phyloP scores from a whole-genome alignment of 2,113 vertebrate species.

The Burhinus bistriatus region DNA sequence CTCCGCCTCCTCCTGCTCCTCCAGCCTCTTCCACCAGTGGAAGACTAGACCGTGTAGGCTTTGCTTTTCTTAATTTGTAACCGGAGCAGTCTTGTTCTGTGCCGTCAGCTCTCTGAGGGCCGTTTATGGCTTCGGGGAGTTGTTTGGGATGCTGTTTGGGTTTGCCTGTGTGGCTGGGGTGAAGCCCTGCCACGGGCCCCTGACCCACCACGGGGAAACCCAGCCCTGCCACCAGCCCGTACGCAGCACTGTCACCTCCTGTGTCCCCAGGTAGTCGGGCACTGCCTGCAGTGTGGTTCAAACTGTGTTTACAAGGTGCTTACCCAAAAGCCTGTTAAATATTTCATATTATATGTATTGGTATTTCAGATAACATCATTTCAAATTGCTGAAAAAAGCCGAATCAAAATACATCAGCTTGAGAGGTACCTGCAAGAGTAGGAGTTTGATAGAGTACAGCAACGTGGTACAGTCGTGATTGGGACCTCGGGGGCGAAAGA shows the following conservation, averaged over 20 bases:
- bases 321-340: background rate
- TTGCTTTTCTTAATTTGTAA: background rate
- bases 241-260: fast-evolving
- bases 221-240: background rate
- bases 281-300: fast-evolving
- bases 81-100: background rate
- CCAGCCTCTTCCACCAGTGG: background rate
- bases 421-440: fast-evolving
- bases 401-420: background rate
- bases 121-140: fast-evolving
- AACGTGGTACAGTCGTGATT: fast-evolving
- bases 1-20: background rate
- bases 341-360: background rate
- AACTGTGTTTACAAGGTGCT: background rate
- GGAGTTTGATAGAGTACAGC: background rate
- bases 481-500: background rate
- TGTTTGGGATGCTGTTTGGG: background rate
- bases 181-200: background rate
- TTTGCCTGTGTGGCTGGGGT: background rate
- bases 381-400: background rate
- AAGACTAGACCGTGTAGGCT: background rate
- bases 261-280: background rate
- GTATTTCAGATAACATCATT: background rate
- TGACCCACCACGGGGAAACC: background rate
- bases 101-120: background rate